These are phyloP conservation scores for Drosophila affinis DNA, from an alignment of 2,888 invertebrate genomes.

Conservation along the genomic window DNA sequence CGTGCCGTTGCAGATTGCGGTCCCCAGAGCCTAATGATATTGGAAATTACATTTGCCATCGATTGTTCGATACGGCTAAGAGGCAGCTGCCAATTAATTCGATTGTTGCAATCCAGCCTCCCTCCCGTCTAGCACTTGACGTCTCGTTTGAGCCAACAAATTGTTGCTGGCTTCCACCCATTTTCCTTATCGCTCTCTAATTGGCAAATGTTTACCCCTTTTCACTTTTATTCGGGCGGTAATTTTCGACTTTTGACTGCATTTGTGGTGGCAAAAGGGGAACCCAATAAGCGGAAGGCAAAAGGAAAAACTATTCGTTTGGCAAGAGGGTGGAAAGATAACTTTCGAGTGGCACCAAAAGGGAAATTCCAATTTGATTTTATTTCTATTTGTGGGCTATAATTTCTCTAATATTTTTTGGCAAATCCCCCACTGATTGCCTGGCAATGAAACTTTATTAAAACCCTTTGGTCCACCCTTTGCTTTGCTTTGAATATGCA, in stretches of 20 bases:
- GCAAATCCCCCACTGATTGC: not conserved
- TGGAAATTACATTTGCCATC: constrained; percentile 60
- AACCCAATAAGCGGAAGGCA: not conserved
- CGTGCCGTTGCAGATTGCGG: constrained; percentile 33
- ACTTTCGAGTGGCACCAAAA: constrained; percentile 11
- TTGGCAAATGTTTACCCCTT: constrained; percentile 19
- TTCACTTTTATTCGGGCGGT: constrained; percentile 23
- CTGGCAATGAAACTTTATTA: not conserved
- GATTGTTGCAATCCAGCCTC: constrained; percentile 17
- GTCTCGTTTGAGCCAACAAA: constrained; percentile 30
- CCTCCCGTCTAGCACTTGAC: constrained; percentile 4
- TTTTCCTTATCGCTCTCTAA: constrained; percentile 14
- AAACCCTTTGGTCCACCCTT: not conserved
- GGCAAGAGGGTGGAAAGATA: constrained; percentile 4
- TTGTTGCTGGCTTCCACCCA: constrained; percentile 1
- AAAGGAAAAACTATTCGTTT: not conserved
- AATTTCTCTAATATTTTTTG: not conserved
- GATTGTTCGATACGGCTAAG: constrained; percentile 53
- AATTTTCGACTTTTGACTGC: constrained; percentile 20
- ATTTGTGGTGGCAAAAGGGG: not conserved
- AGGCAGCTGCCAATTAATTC: constrained; percentile 38
- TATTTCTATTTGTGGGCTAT: not conserved
- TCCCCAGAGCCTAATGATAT: constrained; percentile 60
- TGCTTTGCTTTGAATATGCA: constrained; percentile 6
- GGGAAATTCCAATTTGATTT: not conserved